phyloP scores from a whole-genome alignment of 2,113 vertebrate species.

The Climacteris rufus region DNA sequence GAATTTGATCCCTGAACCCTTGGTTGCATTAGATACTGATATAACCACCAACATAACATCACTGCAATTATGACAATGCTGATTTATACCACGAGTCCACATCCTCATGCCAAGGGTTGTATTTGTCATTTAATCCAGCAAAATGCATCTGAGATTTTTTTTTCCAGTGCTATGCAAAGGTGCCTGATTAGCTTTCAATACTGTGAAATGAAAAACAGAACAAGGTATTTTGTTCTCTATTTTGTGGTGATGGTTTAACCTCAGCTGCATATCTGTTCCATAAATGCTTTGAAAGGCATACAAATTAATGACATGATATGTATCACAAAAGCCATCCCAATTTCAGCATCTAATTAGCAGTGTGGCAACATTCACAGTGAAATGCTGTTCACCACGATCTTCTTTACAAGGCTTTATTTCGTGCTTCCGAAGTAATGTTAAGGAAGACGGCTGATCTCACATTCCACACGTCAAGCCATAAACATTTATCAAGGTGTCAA shows the following conservation, averaged over 20 bases:
- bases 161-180: neutral
- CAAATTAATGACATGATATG: neutral
- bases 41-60: neutral
- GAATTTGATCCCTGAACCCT: neutral
- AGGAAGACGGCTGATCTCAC: neutral
- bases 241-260: neutral
- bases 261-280: neutral
- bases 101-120: neutral
- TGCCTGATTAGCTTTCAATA: neutral
- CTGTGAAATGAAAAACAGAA: neutral
- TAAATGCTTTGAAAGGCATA: neutral
- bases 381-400: neutral
- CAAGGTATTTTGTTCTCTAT: neutral
- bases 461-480: neutral
- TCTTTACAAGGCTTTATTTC: neutral
- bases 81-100: neutral
- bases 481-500: slow-evolving; percentile 19
- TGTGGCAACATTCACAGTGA: neutral
- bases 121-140: neutral
- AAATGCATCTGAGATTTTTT: neutral
- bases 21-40: neutral
- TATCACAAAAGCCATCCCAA: neutral
- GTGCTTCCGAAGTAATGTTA: neutral
- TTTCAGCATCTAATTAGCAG: slow-evolving; percentile 1
- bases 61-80: neutral